Evolutionary conservation across 2,888 invertebrate genomes (phyloP), one percentile per base, ranked within the genome.

Genomic region (Abscondita cerata): DNA sequence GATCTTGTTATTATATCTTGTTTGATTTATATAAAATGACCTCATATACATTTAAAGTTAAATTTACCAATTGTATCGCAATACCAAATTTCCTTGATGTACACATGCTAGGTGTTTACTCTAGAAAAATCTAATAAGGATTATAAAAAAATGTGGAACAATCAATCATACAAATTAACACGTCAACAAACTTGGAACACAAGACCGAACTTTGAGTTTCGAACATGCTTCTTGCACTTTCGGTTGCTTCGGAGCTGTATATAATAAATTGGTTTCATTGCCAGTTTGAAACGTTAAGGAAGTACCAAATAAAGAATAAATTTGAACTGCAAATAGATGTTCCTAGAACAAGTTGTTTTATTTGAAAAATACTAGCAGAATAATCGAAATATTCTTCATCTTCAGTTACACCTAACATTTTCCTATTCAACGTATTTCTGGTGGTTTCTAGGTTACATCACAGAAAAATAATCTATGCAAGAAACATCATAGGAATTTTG

Each of bases 61-160:
- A 61, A 48, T 72, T 71, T 11, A n/a, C 75, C 77, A 52, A 87
- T 81, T 33, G n/a, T n/a, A 83, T 65, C 1, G 82, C 83, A 52
- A 82, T 68, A 15, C 82, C 83, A 61, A 81, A 77, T 72, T 80
- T 81, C 83, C 83, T 46, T 78, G 65, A 1, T 70, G 52, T 12
- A 69, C n/a, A n/a, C 70, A 52, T 78, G 76, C 36, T 73, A 72
- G 50, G 74, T 70, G 50, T 79, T 72, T 2, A 72, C 61, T 52
- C 81, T 81, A 60, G 73, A 72, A 33, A 11, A 56, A 59, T 41
- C 25, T 34, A n/a, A n/a, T n/a, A n/a, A n/a, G n/a, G n/a, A n/a
- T n/a, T n/a, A n/a, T n/a, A n/a, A n/a, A n/a, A n/a, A n/a, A n/a
- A n/a, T n/a, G n/a, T n/a, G n/a, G n/a, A n/a, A n/a, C n/a, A n/a